Evolutionary conservation across 2,113 vertebrate genomes (phyloP).

Genomic region (Campylorhamphus procurvoides): DNA sequence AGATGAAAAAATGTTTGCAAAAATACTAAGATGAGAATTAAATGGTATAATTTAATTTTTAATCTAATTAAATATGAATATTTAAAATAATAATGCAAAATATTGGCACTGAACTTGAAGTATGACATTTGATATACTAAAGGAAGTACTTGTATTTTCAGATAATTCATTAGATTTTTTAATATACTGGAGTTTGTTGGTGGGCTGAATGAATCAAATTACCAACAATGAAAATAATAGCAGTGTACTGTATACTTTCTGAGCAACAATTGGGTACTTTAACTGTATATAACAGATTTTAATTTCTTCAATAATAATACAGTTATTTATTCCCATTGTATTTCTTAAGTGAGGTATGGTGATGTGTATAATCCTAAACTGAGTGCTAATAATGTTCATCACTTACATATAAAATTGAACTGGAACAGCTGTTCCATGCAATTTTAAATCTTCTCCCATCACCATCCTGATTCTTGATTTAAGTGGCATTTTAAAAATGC

Average conservation of each 20-base stretch:
- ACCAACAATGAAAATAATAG: neutral
- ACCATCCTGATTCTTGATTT: neutral
- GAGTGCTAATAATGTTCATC: rapidly evolving
- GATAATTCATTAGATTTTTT: neutral
- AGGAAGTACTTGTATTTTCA: neutral
- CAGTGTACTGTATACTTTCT: neutral
- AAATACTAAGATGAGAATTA: neutral
- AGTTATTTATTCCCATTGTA: neutral
- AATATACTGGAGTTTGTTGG: neutral
- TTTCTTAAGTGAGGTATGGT: neutral
- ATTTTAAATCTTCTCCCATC: neutral
- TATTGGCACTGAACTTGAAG: neutral
- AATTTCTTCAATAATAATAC: neutral
- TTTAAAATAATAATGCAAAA: neutral
- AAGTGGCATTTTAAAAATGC: neutral
- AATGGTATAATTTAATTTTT: neutral
- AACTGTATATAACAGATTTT: neutral
- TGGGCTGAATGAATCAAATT: neutral
- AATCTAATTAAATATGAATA: neutral
- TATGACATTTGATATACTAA: neutral
- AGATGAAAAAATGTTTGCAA: neutral
- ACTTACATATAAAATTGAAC: neutral
- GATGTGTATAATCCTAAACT: neutral
- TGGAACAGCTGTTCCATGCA: neutral
- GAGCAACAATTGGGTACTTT: neutral